A percentile compares a stretch with the other conserved stretches of the same genome.
Conservation (phyloP, 2,113 vertebrate genomes). For the Telmatochromis bifrenatus region DNA sequence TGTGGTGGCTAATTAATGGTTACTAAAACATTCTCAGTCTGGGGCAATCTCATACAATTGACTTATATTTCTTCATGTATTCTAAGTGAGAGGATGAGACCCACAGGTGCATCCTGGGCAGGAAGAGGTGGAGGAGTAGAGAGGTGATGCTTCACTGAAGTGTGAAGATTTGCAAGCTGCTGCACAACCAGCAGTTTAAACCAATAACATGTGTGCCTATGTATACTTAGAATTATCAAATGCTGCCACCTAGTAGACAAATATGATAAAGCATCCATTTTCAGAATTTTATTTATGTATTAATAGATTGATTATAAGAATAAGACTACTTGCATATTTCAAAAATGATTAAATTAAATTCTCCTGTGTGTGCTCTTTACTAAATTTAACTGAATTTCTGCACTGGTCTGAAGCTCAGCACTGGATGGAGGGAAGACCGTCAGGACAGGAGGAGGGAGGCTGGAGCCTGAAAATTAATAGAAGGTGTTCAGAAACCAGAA, state of each 20-base stretch:
- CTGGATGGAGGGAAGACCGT: neutral
- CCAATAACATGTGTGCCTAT: neutral
- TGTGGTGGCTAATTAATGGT: neutral
- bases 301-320: neutral
- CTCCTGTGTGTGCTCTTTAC: neutral
- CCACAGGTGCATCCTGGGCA: neutral
- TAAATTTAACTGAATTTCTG: neutral
- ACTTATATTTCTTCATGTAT: neutral
- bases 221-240: neutral
- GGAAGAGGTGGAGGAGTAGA: neutral
- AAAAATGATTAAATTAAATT: neutral
- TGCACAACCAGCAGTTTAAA: neutral
- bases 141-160: constrained; percentile 1
- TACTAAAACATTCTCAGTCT: neutral
- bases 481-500: neutral
- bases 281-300: neutral
- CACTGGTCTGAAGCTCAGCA: neutral
- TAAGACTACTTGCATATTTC: neutral
- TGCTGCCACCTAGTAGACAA: neutral
- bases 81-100: neutral
- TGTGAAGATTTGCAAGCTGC: neutral
- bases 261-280: neutral
- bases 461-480: neutral
- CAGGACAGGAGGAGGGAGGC: neutral
- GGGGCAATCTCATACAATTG: neutral